Evolutionary conservation across 2,888 invertebrate species (phyloP).

Genomic region (Himalopsyche kuldschensis): DNA sequence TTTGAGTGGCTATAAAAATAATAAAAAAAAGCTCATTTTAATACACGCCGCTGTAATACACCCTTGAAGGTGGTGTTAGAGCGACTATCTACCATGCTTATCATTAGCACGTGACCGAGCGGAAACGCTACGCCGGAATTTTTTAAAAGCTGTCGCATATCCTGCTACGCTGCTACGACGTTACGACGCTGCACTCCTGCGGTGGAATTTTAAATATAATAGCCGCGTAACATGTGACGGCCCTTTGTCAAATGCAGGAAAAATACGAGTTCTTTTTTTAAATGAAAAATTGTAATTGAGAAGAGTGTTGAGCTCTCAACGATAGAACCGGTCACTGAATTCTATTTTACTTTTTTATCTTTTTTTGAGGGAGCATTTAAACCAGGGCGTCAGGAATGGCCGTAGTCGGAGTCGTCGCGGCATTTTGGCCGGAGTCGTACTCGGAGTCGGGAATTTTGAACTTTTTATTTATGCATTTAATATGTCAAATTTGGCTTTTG

Average conservation of each 20-base stretch:
- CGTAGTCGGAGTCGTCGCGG: too few species aligned
- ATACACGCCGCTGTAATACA: neutral
- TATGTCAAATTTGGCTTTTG: too few species aligned
- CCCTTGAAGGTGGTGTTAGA: neutral
- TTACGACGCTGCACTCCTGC: neutral
- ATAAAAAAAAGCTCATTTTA: neutral
- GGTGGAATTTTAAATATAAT: neutral
- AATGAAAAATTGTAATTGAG: neutral
- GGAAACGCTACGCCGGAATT: neutral
- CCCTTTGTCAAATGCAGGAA: neutral
- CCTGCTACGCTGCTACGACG: neutral
- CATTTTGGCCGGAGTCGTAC: too few species aligned
- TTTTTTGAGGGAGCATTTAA: too few species aligned
- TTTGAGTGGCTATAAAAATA: too few species aligned
- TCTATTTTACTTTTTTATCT: too few species aligned
- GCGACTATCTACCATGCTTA: neutral
- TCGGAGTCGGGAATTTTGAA: too few species aligned
- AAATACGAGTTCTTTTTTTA: neutral
- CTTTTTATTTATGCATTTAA: too few species aligned
- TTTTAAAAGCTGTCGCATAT: neutral
- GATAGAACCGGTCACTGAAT: too few species aligned
- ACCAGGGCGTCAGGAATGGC: too few species aligned
- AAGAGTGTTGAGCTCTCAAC: neutral
- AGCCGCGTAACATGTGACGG: neutral
- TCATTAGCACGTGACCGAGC: neutral